Evolutionary conservation across 1,140 invertebrate genomes (phyloP).

Genomic region (Diplogasteroides magnus): DNA sequence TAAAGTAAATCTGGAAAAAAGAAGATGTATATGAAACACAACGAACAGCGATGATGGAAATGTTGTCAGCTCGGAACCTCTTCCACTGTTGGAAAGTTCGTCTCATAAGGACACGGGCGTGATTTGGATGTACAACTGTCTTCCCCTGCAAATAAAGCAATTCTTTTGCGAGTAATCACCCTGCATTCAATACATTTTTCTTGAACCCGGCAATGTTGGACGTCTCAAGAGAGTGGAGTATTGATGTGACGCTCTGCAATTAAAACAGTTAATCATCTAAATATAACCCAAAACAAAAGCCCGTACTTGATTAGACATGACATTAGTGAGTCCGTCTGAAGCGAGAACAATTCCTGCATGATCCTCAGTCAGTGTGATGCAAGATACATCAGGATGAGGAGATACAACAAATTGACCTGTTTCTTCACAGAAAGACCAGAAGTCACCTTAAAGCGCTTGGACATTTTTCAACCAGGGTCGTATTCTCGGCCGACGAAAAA

Average conservation of each 20-base stretch:
- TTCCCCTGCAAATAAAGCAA: constrained; percentile 5
- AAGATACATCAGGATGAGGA: constrained; percentile 86
- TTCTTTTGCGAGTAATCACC: not conserved
- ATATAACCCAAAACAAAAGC: too few relatives aligned
- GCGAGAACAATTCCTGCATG: constrained; percentile 78
- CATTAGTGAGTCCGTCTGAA: constrained; percentile 94
- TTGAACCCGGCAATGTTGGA: too few relatives aligned
- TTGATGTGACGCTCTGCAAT: too few relatives aligned
- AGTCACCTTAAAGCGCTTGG: constrained; percentile 63
- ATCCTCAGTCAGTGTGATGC: constrained; percentile 1
- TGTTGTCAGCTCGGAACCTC: constrained; percentile 34
- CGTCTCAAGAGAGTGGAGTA: too few relatives aligned
- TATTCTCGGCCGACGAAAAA: too few relatives aligned
- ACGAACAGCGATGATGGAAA: constrained; percentile 26
- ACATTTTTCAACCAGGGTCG: not conserved
- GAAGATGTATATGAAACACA: too few relatives aligned
- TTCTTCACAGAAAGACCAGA: constrained; percentile 90
- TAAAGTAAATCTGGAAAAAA: too few relatives aligned
- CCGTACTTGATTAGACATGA: too few relatives aligned
- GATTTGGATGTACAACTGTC: constrained; percentile 15
- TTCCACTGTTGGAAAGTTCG: constrained; percentile 32
- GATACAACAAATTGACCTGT: constrained; percentile 86
- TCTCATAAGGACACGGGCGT: constrained; percentile 22
- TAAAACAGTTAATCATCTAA: too few relatives aligned
- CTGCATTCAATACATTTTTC: not conserved